Evolutionary conservation across 1,140 invertebrate genomes (phyloP), one percentile per base, ranked within the genome.

Genomic region (Penaeus chinensis): DNA sequence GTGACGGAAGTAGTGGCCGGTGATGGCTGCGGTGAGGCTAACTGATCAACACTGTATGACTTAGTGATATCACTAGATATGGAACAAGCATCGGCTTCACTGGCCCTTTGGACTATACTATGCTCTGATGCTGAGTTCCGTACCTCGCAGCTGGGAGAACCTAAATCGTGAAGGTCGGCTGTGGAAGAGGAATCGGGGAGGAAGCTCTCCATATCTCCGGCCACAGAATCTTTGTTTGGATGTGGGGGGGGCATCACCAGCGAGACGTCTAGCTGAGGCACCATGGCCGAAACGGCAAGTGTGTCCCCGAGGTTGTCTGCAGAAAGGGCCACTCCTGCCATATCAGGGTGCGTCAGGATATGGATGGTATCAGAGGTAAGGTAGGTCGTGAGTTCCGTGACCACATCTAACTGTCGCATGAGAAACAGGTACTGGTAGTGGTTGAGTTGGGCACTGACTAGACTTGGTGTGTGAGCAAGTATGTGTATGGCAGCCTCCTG

Each of bases 401-500:
- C 91, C n/a, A 95, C 94, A 92, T 99, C 97, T 37, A 95, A 93
- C 76, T 98, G 93, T 76, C 97, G 93, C 91, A 98, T 92, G 42
- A 99, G 92, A 92, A 99, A 98, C 78, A 99, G 93, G 92, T 96
- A 96, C 93, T 99, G 98, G 92, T 97, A 98, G 92, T 99, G 97
- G 93, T 97, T 98, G 62, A 98, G 93, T 92, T 98, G 97, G 3
- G 97, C 92, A 89, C 96, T 96, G 66, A 92, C 95, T 90, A 97
- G 92, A 91, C 96, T 96, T 20, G 81, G 96, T 94, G 84, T 96
- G 94, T 0, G 94, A 94, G 91, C 95, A 94, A 90, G 95, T 93
- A 92, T 95, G 94, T 22, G 94, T 94, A 71, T 91, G 82, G 88
- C 88, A 69, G 89, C 89, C 61, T 90, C 87, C n/a, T 79, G 47